Conservation (phyloP, 37 sponge, comb jelly and placozoan species). For the Hormiphora californensis region DNA sequence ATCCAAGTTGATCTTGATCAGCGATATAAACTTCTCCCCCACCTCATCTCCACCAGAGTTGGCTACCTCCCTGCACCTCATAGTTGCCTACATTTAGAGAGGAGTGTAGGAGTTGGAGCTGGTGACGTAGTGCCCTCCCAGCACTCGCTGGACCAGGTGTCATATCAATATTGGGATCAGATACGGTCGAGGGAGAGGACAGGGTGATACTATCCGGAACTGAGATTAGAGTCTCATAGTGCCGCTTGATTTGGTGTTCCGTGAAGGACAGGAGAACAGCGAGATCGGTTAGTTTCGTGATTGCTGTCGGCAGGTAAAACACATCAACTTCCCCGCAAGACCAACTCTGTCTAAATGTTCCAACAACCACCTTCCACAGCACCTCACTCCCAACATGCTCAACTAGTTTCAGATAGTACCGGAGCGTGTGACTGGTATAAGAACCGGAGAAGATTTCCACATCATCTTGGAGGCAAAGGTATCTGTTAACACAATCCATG, state of each 20-base stretch:
- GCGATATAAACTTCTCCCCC: background rate
- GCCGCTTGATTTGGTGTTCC: too few species aligned
- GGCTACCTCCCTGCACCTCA: background rate
- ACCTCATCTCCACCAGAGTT: background rate
- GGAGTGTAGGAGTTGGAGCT: conserved; percentile 27
- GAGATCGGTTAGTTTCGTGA: background rate
- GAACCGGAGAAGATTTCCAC: too few species aligned
- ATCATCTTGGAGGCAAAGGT: background rate
- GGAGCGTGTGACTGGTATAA: conserved; percentile 32
- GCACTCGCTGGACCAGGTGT: background rate
- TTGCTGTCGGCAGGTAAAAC: too few species aligned
- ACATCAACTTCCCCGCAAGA: background rate
- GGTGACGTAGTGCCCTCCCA: background rate
- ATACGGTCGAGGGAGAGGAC: background rate
- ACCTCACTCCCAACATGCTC: conserved; percentile 10
- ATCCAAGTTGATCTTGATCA: conserved; percentile 8
- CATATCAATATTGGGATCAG: background rate
- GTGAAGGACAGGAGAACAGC: background rate
- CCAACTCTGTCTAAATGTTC: background rate
- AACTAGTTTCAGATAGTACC: conserved; percentile 18
- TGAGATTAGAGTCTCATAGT: background rate
- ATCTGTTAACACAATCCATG: background rate
- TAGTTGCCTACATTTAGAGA: conserved; percentile 36
- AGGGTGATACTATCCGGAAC: background rate
- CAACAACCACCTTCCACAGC: conserved; percentile 33